Evolutionary conservation across 1,140 invertebrate genomes (phyloP).

Genomic region (Pogonomyrmex barbatus): DNA sequence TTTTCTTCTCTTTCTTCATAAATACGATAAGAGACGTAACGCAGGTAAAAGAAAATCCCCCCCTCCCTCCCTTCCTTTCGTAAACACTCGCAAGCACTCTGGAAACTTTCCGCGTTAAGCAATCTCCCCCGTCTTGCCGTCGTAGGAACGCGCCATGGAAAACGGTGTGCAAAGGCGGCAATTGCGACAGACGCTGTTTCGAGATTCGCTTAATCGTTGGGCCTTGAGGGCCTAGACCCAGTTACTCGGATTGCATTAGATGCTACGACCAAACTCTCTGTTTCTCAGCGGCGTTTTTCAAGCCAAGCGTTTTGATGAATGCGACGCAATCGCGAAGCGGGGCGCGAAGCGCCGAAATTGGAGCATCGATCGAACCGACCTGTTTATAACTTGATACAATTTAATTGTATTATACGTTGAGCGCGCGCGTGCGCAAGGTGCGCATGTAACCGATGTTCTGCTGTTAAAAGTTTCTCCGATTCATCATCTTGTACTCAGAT

Average conservation of each 20-base stretch:
- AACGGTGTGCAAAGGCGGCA: constrained; percentile 76
- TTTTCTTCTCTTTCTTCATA: constrained; percentile 28
- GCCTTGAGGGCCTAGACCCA: constrained; percentile 83
- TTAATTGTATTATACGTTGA: background rate
- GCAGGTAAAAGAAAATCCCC: constrained; percentile 66
- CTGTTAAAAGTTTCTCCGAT: background rate
- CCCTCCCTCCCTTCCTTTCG: constrained; percentile 75
- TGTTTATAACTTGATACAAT: constrained; percentile 37
- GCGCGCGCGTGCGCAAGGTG: background rate
- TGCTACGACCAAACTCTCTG: constrained; percentile 49
- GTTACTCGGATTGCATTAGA: constrained; percentile 77
- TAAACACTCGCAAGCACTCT: constrained; percentile 78
- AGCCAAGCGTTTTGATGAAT: background rate
- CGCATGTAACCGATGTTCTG: too few relatives aligned
- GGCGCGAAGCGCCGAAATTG: constrained; percentile 32
- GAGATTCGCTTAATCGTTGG: constrained; percentile 82
- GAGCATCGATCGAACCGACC: constrained; percentile 30
- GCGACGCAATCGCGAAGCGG: constrained; percentile 24
- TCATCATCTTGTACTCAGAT: background rate
- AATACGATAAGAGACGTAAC: constrained; percentile 24
- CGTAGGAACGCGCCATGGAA: constrained; percentile 74
- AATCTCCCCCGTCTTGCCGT: constrained; percentile 65
- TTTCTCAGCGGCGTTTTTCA: constrained; percentile 33
- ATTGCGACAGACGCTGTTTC: constrained; percentile 82
- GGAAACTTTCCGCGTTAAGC: constrained; percentile 79